Percentiles rank a stretch among this genome's conserved stretches.
phyloP scores from a whole-genome alignment of 2,797 vertebrate species.

The Brotula barbata region DNA sequence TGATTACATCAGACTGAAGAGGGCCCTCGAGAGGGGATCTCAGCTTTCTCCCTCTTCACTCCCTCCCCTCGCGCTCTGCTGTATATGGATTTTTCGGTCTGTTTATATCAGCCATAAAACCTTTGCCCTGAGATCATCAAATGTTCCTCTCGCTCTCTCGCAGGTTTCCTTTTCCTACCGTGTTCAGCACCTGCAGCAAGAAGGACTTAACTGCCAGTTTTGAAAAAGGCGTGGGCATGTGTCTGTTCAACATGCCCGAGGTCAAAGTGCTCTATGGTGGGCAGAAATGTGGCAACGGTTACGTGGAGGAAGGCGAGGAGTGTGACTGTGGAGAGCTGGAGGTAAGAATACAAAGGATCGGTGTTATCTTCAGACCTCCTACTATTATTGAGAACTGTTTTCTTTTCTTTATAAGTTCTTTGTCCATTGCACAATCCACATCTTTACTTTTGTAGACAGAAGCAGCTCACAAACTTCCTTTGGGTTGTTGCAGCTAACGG shows the following conservation, averaged over 20 bases:
- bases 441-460: constrained; percentile 20
- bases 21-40: constrained; percentile 26
- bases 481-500: constrained; percentile 10
- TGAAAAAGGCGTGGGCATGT: constrained; percentile 97
- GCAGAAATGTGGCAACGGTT: constrained; percentile 95
- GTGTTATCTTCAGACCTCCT: constrained; percentile 14
- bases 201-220: constrained; percentile 94
- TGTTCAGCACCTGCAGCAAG: constrained; percentile 96
- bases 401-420: background rate
- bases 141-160: background rate
- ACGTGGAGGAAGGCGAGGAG: constrained; percentile 95
- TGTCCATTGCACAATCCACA: too few relatives aligned
- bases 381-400: constrained; percentile 5
- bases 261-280: constrained; percentile 93
- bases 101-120: too few relatives aligned
- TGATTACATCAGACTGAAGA: constrained; percentile 65
- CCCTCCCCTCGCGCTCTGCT: background rate
- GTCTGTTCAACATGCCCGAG: constrained; percentile 96
- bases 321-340: constrained; percentile 97
- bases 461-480: constrained; percentile 48
- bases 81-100: too few relatives aligned
- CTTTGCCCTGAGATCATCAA: too few relatives aligned
- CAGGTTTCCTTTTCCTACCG: constrained; percentile 94
- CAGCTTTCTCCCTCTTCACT: constrained; percentile 7
- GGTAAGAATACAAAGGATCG: too few relatives aligned